Evolutionary conservation across 2,113 vertebrate species (phyloP).

Genomic region (Thalassoma bifasciatum): DNA sequence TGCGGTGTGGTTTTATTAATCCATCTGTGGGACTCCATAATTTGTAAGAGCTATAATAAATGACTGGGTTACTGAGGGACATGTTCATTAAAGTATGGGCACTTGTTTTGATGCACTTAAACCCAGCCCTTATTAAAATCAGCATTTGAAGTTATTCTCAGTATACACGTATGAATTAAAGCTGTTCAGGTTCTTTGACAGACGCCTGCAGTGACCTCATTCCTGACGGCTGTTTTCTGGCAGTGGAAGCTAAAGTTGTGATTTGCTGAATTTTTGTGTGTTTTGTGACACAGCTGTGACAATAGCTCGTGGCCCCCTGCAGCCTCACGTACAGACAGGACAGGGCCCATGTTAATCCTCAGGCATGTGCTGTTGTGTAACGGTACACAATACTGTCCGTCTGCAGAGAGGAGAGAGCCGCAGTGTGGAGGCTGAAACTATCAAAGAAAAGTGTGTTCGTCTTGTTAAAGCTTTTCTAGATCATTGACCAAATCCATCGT

Average conservation of each 20-base stretch:
- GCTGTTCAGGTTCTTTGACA: not conserved
- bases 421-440: not conserved
- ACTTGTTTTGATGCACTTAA: too few relatives aligned
- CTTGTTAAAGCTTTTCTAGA: slow-evolving; percentile 10
- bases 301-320: slow-evolving; percentile 66
- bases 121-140: not conserved
- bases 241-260: slow-evolving; percentile 26
- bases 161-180: not conserved
- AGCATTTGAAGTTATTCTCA: too few relatives aligned
- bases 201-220: not conserved
- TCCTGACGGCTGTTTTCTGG: not conserved
- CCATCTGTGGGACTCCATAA: too few relatives aligned
- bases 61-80: too few relatives aligned
- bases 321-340: slow-evolving; percentile 60
- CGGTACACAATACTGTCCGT: slow-evolving; percentile 74
- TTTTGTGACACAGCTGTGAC: slow-evolving; percentile 65
- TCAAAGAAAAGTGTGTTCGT: slow-evolving; percentile 3
- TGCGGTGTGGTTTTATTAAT: too few relatives aligned
- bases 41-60: too few relatives aligned
- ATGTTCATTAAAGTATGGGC: too few relatives aligned
- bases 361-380: slow-evolving; percentile 74
- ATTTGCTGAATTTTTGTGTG: slow-evolving; percentile 35
- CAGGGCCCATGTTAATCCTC: slow-evolving; percentile 71
- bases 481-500: too few relatives aligned
- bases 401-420: slow-evolving; percentile 77